A percentile compares a stretch with the other conserved stretches of the same genome.
phyloP scores from a whole-genome alignment of 2,113 vertebrate species.

The Brachypteracias leptosomus region DNA sequence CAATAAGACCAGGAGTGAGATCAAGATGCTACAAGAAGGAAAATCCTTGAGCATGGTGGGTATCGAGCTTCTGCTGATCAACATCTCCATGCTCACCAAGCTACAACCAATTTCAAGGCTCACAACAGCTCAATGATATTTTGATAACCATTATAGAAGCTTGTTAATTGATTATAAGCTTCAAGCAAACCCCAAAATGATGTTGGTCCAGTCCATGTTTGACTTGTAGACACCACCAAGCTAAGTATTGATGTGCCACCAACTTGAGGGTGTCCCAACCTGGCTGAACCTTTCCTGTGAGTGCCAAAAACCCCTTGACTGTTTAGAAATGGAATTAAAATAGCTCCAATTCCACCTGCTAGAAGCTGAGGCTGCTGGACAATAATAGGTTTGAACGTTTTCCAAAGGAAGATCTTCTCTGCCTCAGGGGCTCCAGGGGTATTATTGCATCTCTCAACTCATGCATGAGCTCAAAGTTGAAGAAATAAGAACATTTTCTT shows the following conservation, averaged over 20 bases:
- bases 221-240: too few species aligned
- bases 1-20: not conserved
- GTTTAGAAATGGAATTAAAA: not conserved
- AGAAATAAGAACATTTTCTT: not conserved
- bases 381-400: not conserved
- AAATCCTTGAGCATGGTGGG: not conserved
- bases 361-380: not conserved
- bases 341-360: not conserved
- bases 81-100: not conserved
- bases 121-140: not conserved
- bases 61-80: rapidly evolving
- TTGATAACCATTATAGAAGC: not conserved
- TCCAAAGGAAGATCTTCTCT: not conserved
- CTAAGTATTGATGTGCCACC: too few species aligned
- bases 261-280: too few species aligned
- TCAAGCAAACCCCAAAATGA: not conserved
- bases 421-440: not conserved
- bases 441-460: not conserved
- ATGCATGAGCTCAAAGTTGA: not conserved
- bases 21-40: not conserved
- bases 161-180: not conserved
- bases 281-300: not conserved
- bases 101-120: too few species aligned
- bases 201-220: not conserved
- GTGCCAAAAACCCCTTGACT: not conserved